These are phyloP conservation scores for Lasiommata megera DNA, from an alignment of 2,888 invertebrate species.

Conservation along the genomic window DNA sequence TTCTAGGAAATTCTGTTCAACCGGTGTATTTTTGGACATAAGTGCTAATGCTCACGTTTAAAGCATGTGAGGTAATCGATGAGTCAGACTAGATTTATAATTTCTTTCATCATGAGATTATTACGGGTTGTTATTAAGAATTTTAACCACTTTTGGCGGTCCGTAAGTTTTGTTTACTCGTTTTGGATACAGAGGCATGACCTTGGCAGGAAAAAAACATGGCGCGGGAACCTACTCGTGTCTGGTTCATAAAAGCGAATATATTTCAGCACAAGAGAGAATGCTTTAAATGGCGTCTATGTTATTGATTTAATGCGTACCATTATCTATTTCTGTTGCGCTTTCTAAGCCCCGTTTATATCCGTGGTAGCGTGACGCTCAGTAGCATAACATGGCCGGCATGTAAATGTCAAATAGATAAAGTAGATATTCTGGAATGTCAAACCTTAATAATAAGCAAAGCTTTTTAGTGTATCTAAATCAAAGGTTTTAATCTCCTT, in stretches of 20 bases:
- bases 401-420: constrained; percentile 48
- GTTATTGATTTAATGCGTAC: constrained; percentile 60
- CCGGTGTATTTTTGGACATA: constrained; percentile 75
- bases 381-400: constrained; percentile 75
- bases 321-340: constrained; percentile 56
- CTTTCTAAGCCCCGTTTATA: constrained; percentile 59
- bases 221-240: constrained; percentile 71
- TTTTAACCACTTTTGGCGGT: constrained; percentile 33
- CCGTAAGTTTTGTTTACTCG: constrained; percentile 73
- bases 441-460: constrained; percentile 54
- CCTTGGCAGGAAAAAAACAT: constrained; percentile 79
- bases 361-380: constrained; percentile 75
- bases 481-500: constrained; percentile 33
- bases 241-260: constrained; percentile 50
- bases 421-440: constrained; percentile 52
- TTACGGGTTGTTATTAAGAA: constrained; percentile 28
- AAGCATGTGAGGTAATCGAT: constrained; percentile 67
- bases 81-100: constrained; percentile 48
- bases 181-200: constrained; percentile 73
- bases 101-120: constrained; percentile 31
- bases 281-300: constrained; percentile 34
- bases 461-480: constrained; percentile 34
- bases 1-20: constrained; percentile 36
- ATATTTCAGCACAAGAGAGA: constrained; percentile 38
- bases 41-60: constrained; percentile 49